A percentile compares a stretch with the other conserved stretches of the same genome.
Evolutionary conservation across 92 coral and sea anemone genomes (phyloP).

Genomic region (Pocillopora meandrina): DNA sequence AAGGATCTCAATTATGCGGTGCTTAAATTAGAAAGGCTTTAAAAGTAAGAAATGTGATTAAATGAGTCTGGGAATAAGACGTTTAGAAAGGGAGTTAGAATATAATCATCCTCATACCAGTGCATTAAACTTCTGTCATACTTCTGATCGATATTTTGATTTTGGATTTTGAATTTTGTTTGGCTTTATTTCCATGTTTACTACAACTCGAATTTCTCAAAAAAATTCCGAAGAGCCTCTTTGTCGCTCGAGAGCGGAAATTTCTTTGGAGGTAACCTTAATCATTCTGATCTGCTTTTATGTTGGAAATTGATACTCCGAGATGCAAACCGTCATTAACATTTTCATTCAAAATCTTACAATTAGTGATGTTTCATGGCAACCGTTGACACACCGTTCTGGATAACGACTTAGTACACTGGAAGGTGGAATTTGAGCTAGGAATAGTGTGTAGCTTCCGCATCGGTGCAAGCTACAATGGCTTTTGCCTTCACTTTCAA

Average conservation of each 20-base stretch:
- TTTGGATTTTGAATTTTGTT: no score
- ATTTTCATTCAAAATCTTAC: constrained; percentile 65
- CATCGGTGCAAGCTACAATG: constrained; percentile 39
- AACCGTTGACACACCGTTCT: constrained; percentile 54
- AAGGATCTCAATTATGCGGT: no score
- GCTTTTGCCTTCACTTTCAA: constrained; percentile 52
- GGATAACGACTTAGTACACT: constrained; percentile 42
- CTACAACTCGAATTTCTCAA: no score
- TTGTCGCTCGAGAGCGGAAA: constrained; percentile 30
- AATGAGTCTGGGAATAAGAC: no score
- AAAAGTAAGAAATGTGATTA: no score
- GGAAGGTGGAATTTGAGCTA: constrained; percentile 54
- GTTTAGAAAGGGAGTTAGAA: no score
- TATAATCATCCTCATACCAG: no score
- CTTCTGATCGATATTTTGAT: no score
- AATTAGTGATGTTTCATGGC: constrained; percentile 65
- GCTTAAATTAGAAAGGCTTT: no score
- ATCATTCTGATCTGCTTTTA: constrained; percentile 47
- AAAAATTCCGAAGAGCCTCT: constrained; percentile 43
- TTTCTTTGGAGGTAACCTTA: constrained; percentile 46
- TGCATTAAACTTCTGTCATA: no score
- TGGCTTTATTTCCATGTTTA: no score
- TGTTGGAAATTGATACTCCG: constrained; percentile 52
- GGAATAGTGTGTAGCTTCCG: constrained; percentile 53
- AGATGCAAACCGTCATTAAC: constrained; percentile 45